Conservation (phyloP, 2,797 vertebrate species). For the Tolypeutes matacus region DNA sequence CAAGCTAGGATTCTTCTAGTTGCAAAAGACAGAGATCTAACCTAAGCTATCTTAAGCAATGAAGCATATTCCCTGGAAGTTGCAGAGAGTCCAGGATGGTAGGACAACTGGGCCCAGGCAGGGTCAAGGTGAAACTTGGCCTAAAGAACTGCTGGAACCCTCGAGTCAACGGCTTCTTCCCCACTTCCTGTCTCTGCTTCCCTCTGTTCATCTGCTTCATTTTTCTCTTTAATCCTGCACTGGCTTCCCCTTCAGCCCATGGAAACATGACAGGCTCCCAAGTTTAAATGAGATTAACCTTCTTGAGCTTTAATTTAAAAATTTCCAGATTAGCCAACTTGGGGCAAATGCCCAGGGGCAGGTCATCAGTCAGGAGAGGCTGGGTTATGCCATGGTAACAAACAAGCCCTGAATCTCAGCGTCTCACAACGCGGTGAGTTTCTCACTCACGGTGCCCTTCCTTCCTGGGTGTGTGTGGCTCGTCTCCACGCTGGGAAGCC, state of each 20-base stretch:
- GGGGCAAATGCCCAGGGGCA: too few relatives aligned
- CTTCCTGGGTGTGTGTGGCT: background rate
- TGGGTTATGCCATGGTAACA: background rate
- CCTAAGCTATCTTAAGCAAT: background rate
- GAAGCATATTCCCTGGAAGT: background rate
- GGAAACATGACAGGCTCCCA: background rate
- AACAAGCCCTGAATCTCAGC: background rate
- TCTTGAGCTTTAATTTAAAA: background rate
- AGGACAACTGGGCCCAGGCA: background rate
- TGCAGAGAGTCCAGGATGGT: background rate
- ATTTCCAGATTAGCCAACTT: background rate
- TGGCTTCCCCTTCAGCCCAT: background rate
- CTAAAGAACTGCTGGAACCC: background rate
- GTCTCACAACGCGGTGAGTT: background rate
- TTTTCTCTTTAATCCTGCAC: background rate
- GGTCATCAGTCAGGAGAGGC: background rate
- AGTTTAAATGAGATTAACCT: background rate
- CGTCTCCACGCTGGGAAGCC: background rate
- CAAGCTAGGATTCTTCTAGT: background rate
- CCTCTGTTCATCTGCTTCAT: background rate
- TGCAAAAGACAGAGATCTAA: background rate
- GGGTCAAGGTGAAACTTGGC: too few relatives aligned
- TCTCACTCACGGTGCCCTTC: rapidly evolving
- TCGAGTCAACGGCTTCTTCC: too few relatives aligned
- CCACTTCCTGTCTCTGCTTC: background rate